Base-by-base conservation (phyloP, 2,797 vertebrate species). In the Hippocampus kuda region DNA sequence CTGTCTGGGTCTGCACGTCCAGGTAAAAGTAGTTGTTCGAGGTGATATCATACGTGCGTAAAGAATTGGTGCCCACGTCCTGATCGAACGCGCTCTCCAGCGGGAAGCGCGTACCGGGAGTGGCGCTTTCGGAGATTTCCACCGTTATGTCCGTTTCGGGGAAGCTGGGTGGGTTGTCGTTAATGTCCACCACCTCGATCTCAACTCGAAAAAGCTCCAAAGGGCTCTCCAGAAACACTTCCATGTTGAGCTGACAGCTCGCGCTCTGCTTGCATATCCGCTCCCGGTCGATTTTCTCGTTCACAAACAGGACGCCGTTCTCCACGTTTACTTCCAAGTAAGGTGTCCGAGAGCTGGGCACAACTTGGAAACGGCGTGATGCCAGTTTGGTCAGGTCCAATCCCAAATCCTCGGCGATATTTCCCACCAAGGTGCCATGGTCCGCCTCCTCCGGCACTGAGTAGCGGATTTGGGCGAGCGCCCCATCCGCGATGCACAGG, bases 311-410 rank as follows among this genome's bases (percentile, higher is more conserved):
- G 72, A 95, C 92, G 24, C 97, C 96, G 61, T 92, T 98, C 81
- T 98, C 96, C 82, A 96, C 88, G 91, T 98, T 95, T 80, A 99
- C 93, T 81, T 95, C 95, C 90, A 99, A 86, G 83, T 96, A 95
- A 34, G 96, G 96, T 72, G 92, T 92, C 73, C 95, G 90, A 1
- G 96, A 98, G 79, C 92, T 94, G 72, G 95, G 93, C 76, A 94
- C 95, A 65, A 94, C 93, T 84, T 98, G 97, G 83, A 98, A 99
- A 57, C 94, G 91, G 72, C 96, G 94, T 56, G 94, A 92, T 41
- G 93, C 93, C 89, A 98, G 92, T 89, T 99, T 96, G 82, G 94
- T 97, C 79, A 97, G 93, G 93, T 98, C 95, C 93, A 98, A 92
- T 73, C 97, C 94, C 90, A 99, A 88, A 82, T 98, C 97, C 89